phyloP scores from a whole-genome alignment of 2,797 vertebrate genomes.

The Acanthornis magna region DNA sequence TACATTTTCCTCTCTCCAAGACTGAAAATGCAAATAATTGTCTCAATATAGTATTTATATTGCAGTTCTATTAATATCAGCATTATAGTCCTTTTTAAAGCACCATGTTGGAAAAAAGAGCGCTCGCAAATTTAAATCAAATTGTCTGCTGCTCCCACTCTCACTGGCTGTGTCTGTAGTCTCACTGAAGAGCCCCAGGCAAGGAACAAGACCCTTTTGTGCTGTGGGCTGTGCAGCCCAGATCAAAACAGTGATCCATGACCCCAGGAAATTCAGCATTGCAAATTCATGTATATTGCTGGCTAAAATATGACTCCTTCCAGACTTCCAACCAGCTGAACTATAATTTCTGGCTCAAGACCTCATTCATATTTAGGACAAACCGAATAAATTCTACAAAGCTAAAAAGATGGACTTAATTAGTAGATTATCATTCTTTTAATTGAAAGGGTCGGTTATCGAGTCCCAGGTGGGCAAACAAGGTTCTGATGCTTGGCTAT shows the following conservation, averaged over 20 bases:
- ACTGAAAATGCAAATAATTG: slow-evolving; percentile 27
- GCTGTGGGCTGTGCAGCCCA: not conserved
- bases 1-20: not conserved
- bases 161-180: not conserved
- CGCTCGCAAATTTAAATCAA: not conserved
- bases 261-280: slow-evolving; percentile 31
- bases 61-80: not conserved
- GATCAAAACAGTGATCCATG: slow-evolving; percentile 10
- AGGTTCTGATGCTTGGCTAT: not conserved
- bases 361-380: slow-evolving; percentile 21
- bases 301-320: slow-evolving; percentile 4
- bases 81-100: not conserved
- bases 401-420: not conserved
- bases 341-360: not conserved
- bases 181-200: not conserved
- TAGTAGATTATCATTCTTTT: not conserved
- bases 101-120: not conserved
- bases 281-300: slow-evolving; percentile 19
- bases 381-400: not conserved
- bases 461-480: not conserved
- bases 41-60: not conserved
- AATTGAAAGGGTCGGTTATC: not conserved
- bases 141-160: not conserved
- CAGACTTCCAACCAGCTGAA: not conserved
- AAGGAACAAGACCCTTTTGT: slow-evolving; percentile 12